Base-by-base conservation (phyloP, 2,888 invertebrate species). In the Pecten maximus region DNA sequence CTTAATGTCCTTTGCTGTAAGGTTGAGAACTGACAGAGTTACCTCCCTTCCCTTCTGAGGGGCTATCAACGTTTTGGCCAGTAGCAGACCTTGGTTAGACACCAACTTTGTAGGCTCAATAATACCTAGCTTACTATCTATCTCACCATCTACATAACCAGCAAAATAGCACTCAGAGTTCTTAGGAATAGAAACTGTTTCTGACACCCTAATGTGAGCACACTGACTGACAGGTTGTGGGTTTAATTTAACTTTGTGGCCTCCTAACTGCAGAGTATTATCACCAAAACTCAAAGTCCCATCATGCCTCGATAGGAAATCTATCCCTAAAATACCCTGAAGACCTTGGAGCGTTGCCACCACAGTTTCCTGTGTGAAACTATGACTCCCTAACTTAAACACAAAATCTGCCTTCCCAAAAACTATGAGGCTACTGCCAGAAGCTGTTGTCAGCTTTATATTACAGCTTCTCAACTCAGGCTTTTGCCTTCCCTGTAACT, bases 291-390 rank as follows among this genome's bases (percentile, higher is more conserved):
- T 44, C 44, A 44, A 44, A 12, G 4, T 12, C 12, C 40, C 88
- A 39, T 88, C 19, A 88, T 40, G 39, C 23, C 39, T 60, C 12
- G 54, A 19, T 60, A 88, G 40, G 8, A 88, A 60, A 16, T 88
- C 15, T 39, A 88, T 54, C 40, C 88, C 88, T 60, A 88, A 88
- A 6, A 54, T 88, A 40, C 60, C 54, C 1, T 54, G 35, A 15
- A 88, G 40, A 28, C n/a, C 50, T 40, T 88, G 60, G 23, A 88
- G 40, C 10, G 54, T 40, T 39, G 60, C 88, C 23, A 88, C n/a
- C 2, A 88, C 60, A 50, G 60, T 40, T 6, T 88, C 88, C 8
- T 88, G 88, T 48, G 35, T 44, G 44, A 88, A 88, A 50, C 15
- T 16, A 28, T 35, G 15, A 10, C 48, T 50, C 8, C 50, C 15